Evolutionary conservation across 2,888 invertebrate genomes (phyloP).

Genomic region (Incurvaria masculella): DNA sequence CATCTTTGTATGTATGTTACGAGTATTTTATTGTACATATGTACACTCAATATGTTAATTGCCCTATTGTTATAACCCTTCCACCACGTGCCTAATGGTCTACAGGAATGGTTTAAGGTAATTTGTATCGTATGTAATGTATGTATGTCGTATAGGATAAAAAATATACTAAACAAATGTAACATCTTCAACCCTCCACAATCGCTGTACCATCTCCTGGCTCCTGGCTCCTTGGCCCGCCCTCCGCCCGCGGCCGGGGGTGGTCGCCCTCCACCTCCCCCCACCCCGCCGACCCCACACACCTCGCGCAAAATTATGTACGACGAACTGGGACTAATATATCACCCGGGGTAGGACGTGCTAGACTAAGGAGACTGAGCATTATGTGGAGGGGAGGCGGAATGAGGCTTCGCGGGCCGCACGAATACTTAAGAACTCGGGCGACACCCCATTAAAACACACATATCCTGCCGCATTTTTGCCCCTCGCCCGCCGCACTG

Average conservation of each 20-base stretch:
- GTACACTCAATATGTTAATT: no score
- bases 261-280: slow-evolving; percentile 28
- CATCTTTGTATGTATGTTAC: no score
- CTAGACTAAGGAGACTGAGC: slow-evolving; percentile 55
- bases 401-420: slow-evolving; percentile 22
- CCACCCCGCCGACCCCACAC: slow-evolving; percentile 13
- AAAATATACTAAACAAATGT: no score
- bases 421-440: slow-evolving; percentile 45
- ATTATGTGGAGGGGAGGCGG: slow-evolving; percentile 46
- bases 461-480: slow-evolving; percentile 46
- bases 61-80: no score
- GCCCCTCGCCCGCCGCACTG: slow-evolving; percentile 23
- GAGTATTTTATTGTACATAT: no score
- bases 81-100: no score
- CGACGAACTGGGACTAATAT: slow-evolving; percentile 58
- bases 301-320: slow-evolving; percentile 49
- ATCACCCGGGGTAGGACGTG: slow-evolving; percentile 52
- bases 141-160: no score
- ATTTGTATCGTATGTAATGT: no score
- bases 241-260: slow-evolving; percentile 28
- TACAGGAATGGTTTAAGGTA: no score
- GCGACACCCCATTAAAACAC: slow-evolving; percentile 57
- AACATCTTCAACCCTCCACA: no score
- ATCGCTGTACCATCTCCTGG: neutral
- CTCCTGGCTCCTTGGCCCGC: neutral